Evolutionary conservation across 2,797 vertebrate species (phyloP).

Genomic region (Vespertilio murinus): DNA sequence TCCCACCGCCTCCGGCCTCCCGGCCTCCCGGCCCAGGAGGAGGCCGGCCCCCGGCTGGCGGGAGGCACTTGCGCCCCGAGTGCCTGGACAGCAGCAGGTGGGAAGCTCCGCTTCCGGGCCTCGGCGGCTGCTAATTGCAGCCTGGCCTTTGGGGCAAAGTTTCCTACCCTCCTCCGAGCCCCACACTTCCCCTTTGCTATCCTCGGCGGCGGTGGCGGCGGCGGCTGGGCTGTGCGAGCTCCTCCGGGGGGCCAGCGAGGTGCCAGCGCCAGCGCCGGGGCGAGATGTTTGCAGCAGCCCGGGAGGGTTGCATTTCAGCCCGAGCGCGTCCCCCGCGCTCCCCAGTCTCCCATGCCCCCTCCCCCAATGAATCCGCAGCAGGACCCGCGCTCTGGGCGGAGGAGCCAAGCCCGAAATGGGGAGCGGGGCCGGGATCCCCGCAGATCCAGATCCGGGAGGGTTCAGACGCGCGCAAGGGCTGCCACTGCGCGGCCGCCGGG

Average conservation of each 20-base stretch:
- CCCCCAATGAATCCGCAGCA: not conserved
- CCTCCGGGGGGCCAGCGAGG: not conserved
- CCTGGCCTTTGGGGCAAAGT: not conserved
- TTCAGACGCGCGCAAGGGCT: not conserved
- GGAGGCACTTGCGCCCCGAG: conserved; percentile 22
- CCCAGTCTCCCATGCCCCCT: not conserved
- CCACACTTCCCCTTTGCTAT: not conserved
- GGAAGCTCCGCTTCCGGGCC: conserved; percentile 36
- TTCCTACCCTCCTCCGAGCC: not conserved
- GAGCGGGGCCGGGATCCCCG: not conserved
- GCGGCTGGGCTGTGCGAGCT: not conserved
- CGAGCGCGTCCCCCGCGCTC: not conserved
- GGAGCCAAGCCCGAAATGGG: not conserved
- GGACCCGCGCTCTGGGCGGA: not conserved
- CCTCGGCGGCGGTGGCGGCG: not conserved
- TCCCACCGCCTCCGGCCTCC: conserved; percentile 32
- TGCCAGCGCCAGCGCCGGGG: not conserved
- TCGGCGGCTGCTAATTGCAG: conserved; percentile 35
- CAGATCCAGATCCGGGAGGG: not conserved
- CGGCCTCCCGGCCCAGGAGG: not conserved
- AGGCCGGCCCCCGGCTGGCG: not conserved
- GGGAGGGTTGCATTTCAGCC: not conserved
- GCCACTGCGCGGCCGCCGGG: not conserved
- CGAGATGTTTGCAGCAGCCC: not conserved
- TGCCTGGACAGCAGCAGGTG: conserved; percentile 66